Conservation (phyloP, 2,113 vertebrate genomes). For the Megaptera novaeangliae region DNA sequence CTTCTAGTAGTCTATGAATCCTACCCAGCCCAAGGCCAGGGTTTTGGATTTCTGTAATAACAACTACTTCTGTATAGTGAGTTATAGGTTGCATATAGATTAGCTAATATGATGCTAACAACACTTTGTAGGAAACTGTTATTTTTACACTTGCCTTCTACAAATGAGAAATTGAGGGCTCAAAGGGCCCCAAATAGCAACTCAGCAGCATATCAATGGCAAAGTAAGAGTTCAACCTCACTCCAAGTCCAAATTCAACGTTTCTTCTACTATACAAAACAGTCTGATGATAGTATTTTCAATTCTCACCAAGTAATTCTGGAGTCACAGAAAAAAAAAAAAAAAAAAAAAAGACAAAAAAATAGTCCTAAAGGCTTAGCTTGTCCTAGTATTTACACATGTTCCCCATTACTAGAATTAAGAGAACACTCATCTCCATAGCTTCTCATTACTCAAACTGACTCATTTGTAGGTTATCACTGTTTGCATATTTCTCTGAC, state of each 20-base stretch:
- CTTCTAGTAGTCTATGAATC: not conserved
- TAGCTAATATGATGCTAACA: not conserved
- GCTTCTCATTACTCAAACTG: not conserved
- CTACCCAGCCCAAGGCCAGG: not conserved
- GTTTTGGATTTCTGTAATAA: not conserved
- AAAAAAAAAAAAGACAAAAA: not conserved
- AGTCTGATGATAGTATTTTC: not conserved
- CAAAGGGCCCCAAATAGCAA: not conserved
- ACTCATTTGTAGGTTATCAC: not conserved
- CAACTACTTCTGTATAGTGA: not conserved
- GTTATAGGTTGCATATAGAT: not conserved
- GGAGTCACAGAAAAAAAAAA: not conserved
- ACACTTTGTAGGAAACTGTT: not conserved
- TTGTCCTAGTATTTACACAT: not conserved
- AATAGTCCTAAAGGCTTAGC: not conserved
- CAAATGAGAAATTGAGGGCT: not conserved
- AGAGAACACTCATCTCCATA: not conserved
- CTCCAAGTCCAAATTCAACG: not conserved
- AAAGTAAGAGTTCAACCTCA: not conserved
- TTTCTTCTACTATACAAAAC: not conserved
- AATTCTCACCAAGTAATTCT: not conserved
- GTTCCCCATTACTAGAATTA: not conserved
- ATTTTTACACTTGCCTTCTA: not conserved
- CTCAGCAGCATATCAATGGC: not conserved
- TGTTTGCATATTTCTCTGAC: not conserved